Evolutionary conservation across 2,888 invertebrate genomes (phyloP).

Genomic region (Melinaea menophilus): DNA sequence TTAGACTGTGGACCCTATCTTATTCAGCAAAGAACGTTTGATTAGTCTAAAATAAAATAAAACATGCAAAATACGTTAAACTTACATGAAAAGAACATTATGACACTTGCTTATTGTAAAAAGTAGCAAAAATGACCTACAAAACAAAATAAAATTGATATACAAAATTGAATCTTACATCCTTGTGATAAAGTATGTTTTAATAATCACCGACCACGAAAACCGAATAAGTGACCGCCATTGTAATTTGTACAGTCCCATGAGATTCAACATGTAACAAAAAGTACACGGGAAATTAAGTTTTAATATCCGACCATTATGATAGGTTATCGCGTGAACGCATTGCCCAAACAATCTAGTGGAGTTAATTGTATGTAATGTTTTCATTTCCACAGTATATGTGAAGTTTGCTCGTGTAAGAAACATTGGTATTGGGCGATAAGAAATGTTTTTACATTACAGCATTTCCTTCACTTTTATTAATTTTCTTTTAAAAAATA

Average conservation of each 20-base stretch:
- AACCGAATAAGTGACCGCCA: conserved; percentile 14
- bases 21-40: too few relatives aligned
- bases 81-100: too few relatives aligned
- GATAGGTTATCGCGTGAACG: conserved; percentile 22
- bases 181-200: background rate
- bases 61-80: too few relatives aligned
- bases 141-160: too few relatives aligned
- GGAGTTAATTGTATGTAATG: conserved; percentile 31
- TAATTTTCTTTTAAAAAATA: too few relatives aligned
- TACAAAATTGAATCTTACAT: too few relatives aligned
- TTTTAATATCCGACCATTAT: conserved; percentile 18
- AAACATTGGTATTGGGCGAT: conserved; percentile 53
- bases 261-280: conserved; percentile 15
- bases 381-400: conserved; percentile 41
- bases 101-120: too few relatives aligned
- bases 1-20: too few relatives aligned
- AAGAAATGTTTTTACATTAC: conserved; percentile 29
- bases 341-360: conserved; percentile 12
- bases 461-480: too few relatives aligned
- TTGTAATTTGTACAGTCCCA: conserved; percentile 15
- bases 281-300: conserved; percentile 15
- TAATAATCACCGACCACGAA: conserved; percentile 9
- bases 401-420: conserved; percentile 40
- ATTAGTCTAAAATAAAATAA: too few relatives aligned
- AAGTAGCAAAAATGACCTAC: too few relatives aligned